phyloP scores from a whole-genome alignment of 2,888 invertebrate species.

The Cheilosia variabilis region DNA sequence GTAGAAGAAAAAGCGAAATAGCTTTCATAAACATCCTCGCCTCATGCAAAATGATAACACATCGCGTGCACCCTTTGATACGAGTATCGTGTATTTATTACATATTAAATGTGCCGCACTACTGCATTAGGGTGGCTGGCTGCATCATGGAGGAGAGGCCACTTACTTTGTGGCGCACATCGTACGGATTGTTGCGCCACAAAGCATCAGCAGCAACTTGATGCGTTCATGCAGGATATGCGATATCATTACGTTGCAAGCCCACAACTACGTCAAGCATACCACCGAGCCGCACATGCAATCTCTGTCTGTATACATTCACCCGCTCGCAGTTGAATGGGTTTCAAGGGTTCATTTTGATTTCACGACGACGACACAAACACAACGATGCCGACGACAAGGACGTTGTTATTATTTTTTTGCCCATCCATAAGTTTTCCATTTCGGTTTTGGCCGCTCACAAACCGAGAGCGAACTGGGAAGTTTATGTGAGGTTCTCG shows the following conservation, averaged over 20 bases:
- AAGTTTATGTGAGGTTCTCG: neutral
- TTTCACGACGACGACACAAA: slow-evolving; percentile 32
- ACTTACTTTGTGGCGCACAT: slow-evolving; percentile 65
- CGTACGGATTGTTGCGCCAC: slow-evolving; percentile 62
- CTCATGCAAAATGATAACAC: slow-evolving; percentile 42
- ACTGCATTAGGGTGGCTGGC: slow-evolving; percentile 1
- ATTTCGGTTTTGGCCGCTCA: slow-evolving; percentile 22
- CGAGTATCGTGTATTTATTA: slow-evolving; percentile 54
- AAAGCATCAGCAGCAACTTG: slow-evolving; percentile 61
- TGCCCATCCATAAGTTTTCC: slow-evolving; percentile 17
- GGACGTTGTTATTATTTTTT: slow-evolving; percentile 38
- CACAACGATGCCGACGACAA: slow-evolving; percentile 10
- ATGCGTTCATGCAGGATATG: slow-evolving; percentile 69
- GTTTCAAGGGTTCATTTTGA: slow-evolving; percentile 68
- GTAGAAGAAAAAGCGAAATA: slow-evolving; percentile 26
- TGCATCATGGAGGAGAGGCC: slow-evolving; percentile 36
- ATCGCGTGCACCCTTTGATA: slow-evolving; percentile 45
- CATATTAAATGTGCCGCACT: slow-evolving; percentile 35
- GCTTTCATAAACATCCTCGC: slow-evolving; percentile 21
- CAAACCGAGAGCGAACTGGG: neutral
- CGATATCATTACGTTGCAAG: slow-evolving; percentile 53
- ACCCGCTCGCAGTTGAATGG: slow-evolving; percentile 57
- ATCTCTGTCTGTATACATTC: neutral
- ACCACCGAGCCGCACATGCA: slow-evolving; percentile 4
- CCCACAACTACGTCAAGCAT: slow-evolving; percentile 13